These are phyloP conservation scores for Drosophila serrata DNA, from an alignment of 1,140 invertebrate genomes.

Conservation along the genomic window DNA sequence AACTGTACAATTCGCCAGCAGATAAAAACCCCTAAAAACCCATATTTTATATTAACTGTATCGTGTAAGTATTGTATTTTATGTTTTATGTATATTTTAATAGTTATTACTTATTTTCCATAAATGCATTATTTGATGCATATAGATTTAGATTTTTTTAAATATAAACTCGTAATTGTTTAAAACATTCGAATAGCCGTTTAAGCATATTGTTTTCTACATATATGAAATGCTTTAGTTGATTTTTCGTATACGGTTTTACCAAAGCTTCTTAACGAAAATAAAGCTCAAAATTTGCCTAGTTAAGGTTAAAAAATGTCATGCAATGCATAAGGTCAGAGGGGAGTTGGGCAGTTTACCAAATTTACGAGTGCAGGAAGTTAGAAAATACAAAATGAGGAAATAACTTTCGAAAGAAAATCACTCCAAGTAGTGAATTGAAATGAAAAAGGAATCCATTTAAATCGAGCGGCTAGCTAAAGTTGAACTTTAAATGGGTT, in stretches of 20 bases:
- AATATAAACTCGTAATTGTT: not conserved
- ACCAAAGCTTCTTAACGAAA: slow-evolving; percentile 32
- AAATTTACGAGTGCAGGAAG: slow-evolving; percentile 51
- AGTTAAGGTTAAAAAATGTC: slow-evolving; percentile 36
- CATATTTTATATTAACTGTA: not conserved
- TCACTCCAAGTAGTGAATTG: slow-evolving; percentile 18
- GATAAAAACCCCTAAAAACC: not conserved
- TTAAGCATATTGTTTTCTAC: slow-evolving; percentile 16
- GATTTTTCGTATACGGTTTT: slow-evolving; percentile 27
- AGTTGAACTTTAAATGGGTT: slow-evolving; percentile 32
- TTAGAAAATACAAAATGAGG: slow-evolving; percentile 41
- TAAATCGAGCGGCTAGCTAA: slow-evolving; percentile 47
- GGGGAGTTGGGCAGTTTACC: slow-evolving; percentile 16
- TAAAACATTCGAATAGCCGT: slow-evolving; percentile 1
- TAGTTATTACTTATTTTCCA: not conserved
- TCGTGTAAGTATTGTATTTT: not conserved
- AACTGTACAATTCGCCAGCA: not conserved
- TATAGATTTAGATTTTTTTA: not conserved
- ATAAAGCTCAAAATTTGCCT: slow-evolving; percentile 30
- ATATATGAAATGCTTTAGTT: slow-evolving; percentile 27
- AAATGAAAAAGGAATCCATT: slow-evolving; percentile 32
- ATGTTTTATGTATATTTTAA: too few relatives aligned
- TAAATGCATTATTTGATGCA: not conserved
- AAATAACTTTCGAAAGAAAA: slow-evolving; percentile 27
- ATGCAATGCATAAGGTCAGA: slow-evolving; percentile 45